These are phyloP conservation scores for Eudyptes chrysolophus DNA, from an alignment of 2,113 vertebrate species.

Conservation along the genomic window DNA sequence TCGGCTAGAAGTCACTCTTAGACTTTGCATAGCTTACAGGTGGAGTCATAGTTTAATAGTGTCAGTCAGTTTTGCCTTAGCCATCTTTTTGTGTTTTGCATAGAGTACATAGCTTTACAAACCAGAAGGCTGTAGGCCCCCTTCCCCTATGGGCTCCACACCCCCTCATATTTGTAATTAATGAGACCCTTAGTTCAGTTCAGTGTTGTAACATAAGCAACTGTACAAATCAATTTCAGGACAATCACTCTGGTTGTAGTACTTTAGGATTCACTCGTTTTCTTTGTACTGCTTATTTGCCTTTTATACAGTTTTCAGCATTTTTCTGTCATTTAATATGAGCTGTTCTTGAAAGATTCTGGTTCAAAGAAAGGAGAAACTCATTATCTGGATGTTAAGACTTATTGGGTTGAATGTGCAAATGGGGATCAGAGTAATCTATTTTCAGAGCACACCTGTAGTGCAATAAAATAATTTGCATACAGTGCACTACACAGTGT, in stretches of 20 bases:
- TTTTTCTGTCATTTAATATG: neutral
- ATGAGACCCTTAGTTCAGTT: neutral
- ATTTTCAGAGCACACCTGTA: constrained; percentile 46
- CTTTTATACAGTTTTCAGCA: neutral
- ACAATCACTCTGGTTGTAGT: neutral
- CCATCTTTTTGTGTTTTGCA: neutral
- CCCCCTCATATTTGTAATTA: neutral
- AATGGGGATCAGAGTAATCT: neutral
- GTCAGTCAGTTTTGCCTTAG: constrained; percentile 31
- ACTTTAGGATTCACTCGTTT: neutral
- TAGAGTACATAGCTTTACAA: neutral
- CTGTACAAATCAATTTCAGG: neutral
- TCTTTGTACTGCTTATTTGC: neutral
- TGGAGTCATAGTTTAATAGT: constrained; percentile 47
- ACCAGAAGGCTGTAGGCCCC: neutral
- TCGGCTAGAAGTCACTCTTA: constrained; percentile 60
- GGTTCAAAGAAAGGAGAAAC: neutral
- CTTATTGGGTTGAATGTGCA: neutral
- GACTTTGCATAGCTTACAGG: constrained; percentile 46
- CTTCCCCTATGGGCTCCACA: neutral
- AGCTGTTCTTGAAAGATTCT: neutral
- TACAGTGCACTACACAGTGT: neutral
- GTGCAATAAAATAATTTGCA: constrained; percentile 50
- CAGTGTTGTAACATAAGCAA: neutral
- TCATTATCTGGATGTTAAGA: neutral